Conservation (phyloP, 2,888 invertebrate genomes). For the Stomorhina lunata region DNA sequence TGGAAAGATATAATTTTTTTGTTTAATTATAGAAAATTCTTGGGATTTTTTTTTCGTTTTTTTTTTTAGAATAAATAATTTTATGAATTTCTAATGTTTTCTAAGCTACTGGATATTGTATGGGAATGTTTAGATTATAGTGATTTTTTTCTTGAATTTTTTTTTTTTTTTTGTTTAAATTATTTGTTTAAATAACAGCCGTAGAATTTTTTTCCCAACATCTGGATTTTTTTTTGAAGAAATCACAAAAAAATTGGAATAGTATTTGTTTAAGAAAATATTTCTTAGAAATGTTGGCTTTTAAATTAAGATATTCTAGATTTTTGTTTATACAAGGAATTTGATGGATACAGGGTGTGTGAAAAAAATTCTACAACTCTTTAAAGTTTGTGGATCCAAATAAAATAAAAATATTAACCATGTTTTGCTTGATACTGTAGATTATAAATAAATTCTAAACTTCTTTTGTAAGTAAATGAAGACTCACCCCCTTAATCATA, state of each 20-base stretch:
- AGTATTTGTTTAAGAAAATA: constrained; percentile 10
- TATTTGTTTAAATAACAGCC: not conserved
- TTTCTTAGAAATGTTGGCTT: constrained; percentile 5
- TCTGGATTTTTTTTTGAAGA: constrained; percentile 7
- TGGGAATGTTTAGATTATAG: constrained; percentile 17
- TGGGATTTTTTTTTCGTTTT: constrained; percentile 7
- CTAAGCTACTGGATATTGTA: no score
- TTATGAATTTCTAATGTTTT: constrained; percentile 7
- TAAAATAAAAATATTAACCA: no score
- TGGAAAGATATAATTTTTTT: not conserved
- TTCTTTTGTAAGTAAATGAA: no score
- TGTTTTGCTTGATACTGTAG: no score
- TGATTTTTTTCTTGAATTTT: not conserved
- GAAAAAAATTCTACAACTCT: not conserved
- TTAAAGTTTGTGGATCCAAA: no score
- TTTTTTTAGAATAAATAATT: no score
- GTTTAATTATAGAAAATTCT: constrained; percentile 15
- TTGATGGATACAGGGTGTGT: not conserved
- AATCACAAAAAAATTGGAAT: not conserved
- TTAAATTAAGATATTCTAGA: not conserved
- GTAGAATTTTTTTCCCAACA: not conserved
- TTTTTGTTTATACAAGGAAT: not conserved
- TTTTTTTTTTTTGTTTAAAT: not conserved
- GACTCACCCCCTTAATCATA: no score
- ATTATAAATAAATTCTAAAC: no score